Evolutionary conservation across 1,140 invertebrate genomes (phyloP), one percentile per base, ranked within the genome.

Genomic region (Rhyacophila brunnea): DNA sequence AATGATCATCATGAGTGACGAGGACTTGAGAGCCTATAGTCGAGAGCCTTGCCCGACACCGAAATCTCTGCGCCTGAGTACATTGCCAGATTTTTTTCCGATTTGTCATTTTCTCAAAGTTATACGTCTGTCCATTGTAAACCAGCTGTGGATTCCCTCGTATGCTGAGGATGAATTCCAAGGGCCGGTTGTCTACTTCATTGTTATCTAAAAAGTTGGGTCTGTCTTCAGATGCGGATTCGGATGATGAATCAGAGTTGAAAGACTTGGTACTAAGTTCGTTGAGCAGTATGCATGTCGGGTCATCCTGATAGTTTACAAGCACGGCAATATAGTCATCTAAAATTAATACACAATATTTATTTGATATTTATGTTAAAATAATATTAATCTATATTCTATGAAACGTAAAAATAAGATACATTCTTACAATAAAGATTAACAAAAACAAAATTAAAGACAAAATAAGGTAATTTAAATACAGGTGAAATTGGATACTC

Each of bases 101-200:
- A 32, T 38, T 59, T 9, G 40, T 44, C 14, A 58, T 51, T 48
- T 58, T 65, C 51, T 65, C 64, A 40, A 62, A 57, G 43, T 65
- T 65, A 32, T 62, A 65, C 9, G 48, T 60, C n/a, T 66, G 47
- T 10, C 52, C 64, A 28, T 66, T 51, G 38, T 66, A 53, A 13
- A 66, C 56, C 1, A 66, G 35, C 34, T 63, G 64, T 14, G 64
- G 64, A n/a, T 60, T 63, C 3, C 64, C 60, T 19, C 62, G 45
- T 9, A 40, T 56, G 17, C 62, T 64, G 5, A 64, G 17, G 11
- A 64, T 53, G 19, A 64, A 64, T 35, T 64, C 62, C 9, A 64
- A 28, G 6, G 61, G 51, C n/a, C 44, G 17, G 38, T 5, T 17
- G 13, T 7, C 7, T 11, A 7, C 11, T 17, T 44, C 28, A 28